phyloP scores from a whole-genome alignment of 1,140 invertebrate genomes.

The Microplitis mediator region DNA sequence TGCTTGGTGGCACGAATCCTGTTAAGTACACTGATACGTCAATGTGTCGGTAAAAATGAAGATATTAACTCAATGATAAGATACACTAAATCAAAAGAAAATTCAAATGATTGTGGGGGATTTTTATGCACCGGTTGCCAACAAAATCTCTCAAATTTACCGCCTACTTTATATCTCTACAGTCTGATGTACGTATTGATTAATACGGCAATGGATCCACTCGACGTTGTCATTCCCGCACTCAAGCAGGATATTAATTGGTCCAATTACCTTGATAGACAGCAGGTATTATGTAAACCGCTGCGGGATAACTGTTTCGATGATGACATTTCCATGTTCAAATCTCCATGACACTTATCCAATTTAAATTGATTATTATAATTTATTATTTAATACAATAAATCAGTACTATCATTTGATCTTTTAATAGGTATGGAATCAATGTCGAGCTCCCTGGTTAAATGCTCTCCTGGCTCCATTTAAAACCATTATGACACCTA shows the following conservation, averaged over 20 bases:
- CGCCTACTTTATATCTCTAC: slow-evolving; percentile 42
- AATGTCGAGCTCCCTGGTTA: slow-evolving; percentile 74
- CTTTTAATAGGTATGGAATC: slow-evolving; percentile 72
- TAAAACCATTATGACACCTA: slow-evolving; percentile 66
- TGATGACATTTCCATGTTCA: background rate
- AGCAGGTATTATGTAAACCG: slow-evolving; percentile 65
- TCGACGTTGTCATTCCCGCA: slow-evolving; percentile 66
- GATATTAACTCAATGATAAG: slow-evolving; percentile 12
- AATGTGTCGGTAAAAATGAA: slow-evolving; percentile 38
- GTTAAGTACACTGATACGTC: slow-evolving; percentile 42
- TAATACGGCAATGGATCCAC: slow-evolving; percentile 68
- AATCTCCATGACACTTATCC: background rate
- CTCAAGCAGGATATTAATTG: slow-evolving; percentile 68
- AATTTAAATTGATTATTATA: background rate
- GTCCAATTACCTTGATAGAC: slow-evolving; percentile 72
- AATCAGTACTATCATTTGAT: background rate
- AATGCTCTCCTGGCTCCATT: slow-evolving; percentile 70
- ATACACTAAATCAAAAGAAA: slow-evolving; percentile 5
- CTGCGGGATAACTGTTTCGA: background rate
- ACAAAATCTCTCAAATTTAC: slow-evolving; percentile 44
- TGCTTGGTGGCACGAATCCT: slow-evolving; percentile 59
- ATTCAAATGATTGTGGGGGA: slow-evolving; percentile 62
- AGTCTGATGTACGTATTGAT: slow-evolving; percentile 59
- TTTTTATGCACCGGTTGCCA: slow-evolving; percentile 69
- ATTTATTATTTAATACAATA: background rate